Evolutionary conservation across 2,113 vertebrate genomes (phyloP), one percentile per base, ranked within the genome.

Genomic region (Lepisosteus osseus): DNA sequence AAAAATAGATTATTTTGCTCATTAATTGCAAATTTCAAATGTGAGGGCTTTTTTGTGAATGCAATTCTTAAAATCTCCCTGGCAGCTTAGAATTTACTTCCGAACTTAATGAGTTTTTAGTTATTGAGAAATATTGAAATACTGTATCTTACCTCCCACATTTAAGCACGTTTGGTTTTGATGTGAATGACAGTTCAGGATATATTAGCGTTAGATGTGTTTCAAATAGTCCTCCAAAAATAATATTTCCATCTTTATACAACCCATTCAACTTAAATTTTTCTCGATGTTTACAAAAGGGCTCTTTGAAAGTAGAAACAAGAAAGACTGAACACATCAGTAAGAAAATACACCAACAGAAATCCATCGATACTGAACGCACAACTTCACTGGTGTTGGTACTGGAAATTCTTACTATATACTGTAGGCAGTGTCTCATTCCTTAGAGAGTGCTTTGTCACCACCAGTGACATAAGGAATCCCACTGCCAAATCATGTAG

Each of bases 181-280:
- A 79, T 63, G 62, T 85, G 72, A 86, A 88, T 4, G 68, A 76
- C 29, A 82, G 69, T 42, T 83, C 80, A 45, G 80, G 11, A 12
- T 80, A 80, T 8, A 75, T 61, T 61, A 80, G 77, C 7, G 76
- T 69, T 54, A 79, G 72, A 47, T 85, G 83, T 43, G 83, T 72
- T 61, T 83, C 81, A 68, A 88, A 86, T n/a, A 88, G 63, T 6
- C 86, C 85, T 61, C 86, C 86, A 11, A 88, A 67, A 44, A 83
- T 61, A 29, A 86, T 62, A 56, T 86, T 79, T 0, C 85, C 84
- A 51, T 76, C 6, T 65, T 77, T 74, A 44, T 59, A 68, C 74
- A 88, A 73, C 6, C 84, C 77, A 55, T 78, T 79, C 3, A 86
- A 69, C 17, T 4, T 13, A 65, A 61, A 71, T 4, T 70, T 63